Base-by-base conservation (phyloP, 2,113 vertebrate species). In the Egretta garzetta region DNA sequence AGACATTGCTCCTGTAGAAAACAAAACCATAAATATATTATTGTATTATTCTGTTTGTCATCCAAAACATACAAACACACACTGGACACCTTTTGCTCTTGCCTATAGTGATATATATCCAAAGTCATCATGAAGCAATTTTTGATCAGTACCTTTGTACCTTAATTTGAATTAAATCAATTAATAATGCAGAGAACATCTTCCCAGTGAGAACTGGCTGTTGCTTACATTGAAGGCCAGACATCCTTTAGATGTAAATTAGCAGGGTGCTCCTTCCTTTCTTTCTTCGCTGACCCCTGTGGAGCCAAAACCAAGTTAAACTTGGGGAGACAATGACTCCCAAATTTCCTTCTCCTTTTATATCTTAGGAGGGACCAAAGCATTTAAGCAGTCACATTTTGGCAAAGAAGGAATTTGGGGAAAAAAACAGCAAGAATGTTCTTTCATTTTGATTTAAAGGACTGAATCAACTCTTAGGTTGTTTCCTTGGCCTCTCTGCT, bases 1-100 rank as follows among this genome's bases (percentile, higher is more conserved):
- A 77, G 99, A 99, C 98, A 98, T 98, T 73, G 99, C 93, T 80
- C 99, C 99, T 99, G 94, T 67, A 82, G 73, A 79, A 86, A 82
- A 94, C 20, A 96, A 80, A 97, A 87, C 66, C 4, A 58, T 72
- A 14, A 20, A 71, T 72, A 95, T 39, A 71, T 60, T 90, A 24
- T 62, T 66, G 12, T 62, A 64, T 88, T 47, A 63, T 21, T 67
- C 23, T 20, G 12, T 60, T 55, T 37, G 58, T 93, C 47, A 59
- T 28, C 39, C 13, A 84, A 77, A 94, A 71, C 32, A 63, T 20
- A 43, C 14, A 91, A 83, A 68, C 18, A 59, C 14, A 37, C 5
- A 77, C 1, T 16, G 26, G 22, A 66, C 14, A 53, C 2, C 22
- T 80, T 72, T 22, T 55, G 35, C 27, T 88, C n/a, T 49, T 32